Conservation (phyloP, 1,140 invertebrate species). For the Cryptotermes secundus region DNA sequence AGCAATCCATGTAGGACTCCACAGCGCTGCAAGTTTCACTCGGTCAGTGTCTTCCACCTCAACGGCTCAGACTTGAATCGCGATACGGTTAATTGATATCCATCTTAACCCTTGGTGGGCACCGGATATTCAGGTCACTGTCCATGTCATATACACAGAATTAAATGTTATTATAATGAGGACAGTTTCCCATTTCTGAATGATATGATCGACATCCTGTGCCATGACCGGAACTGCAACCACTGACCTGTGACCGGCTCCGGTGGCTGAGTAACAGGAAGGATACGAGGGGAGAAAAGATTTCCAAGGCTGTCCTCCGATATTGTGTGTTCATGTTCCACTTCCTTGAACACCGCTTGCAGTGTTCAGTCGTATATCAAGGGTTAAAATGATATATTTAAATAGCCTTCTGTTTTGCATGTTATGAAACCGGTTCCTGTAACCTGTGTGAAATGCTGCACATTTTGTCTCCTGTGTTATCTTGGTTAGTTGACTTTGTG, state of each 20-base stretch:
- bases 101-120: neutral
- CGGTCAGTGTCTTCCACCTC: no score
- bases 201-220: slow-evolving; percentile 10
- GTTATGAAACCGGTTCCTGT: no score
- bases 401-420: neutral
- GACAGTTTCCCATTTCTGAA: neutral
- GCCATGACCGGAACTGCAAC: slow-evolving; percentile 2
- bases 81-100: neutral
- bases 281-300: no score
- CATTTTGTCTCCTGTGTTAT: neutral
- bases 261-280: no score
- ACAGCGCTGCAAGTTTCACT: no score
- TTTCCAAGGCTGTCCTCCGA: neutral
- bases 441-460: neutral
- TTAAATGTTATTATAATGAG: neutral
- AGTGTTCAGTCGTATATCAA: neutral
- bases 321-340: neutral
- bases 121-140: slow-evolving; percentile 2
- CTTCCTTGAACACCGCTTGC: neutral
- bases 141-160: neutral
- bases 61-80: no score
- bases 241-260: neutral
- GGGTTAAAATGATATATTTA: neutral
- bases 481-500: neutral
- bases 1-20: no score